These are phyloP conservation scores for Marmota flaviventris DNA, from an alignment of 2,113 vertebrate species.

Conservation along the genomic window DNA sequence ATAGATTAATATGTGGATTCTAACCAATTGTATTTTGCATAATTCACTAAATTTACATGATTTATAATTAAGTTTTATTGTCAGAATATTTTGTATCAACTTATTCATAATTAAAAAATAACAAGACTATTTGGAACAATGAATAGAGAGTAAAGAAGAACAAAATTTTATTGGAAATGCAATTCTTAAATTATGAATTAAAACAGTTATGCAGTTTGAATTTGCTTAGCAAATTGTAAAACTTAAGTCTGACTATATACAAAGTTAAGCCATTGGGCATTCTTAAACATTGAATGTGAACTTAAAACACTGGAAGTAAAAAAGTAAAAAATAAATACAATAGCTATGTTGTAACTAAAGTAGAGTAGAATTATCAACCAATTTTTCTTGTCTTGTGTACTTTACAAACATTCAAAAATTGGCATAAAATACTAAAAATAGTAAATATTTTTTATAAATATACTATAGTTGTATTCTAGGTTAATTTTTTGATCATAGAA, in stretches of 20 bases:
- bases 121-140: not conserved
- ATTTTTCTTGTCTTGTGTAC: not conserved
- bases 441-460: not conserved
- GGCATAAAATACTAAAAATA: not conserved
- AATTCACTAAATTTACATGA: not conserved
- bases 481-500: slow-evolving; percentile 1
- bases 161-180: not conserved
- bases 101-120: slow-evolving; percentile 18
- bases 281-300: not conserved
- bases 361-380: not conserved
- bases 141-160: not conserved
- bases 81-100: not conserved
- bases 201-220: not conserved
- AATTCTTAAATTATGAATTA: not conserved
- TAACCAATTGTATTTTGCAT: slow-evolving; percentile 8
- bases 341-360: not conserved
- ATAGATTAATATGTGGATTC: slow-evolving; percentile 7
- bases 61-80: slow-evolving; percentile 32
- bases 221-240: not conserved
- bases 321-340: not conserved
- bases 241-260: not conserved
- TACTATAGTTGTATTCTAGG: not conserved
- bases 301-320: not conserved
- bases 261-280: not conserved
- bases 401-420: not conserved